Evolutionary conservation across 2,888 invertebrate genomes (phyloP).

Genomic region (Aleiodes leptofemur): DNA sequence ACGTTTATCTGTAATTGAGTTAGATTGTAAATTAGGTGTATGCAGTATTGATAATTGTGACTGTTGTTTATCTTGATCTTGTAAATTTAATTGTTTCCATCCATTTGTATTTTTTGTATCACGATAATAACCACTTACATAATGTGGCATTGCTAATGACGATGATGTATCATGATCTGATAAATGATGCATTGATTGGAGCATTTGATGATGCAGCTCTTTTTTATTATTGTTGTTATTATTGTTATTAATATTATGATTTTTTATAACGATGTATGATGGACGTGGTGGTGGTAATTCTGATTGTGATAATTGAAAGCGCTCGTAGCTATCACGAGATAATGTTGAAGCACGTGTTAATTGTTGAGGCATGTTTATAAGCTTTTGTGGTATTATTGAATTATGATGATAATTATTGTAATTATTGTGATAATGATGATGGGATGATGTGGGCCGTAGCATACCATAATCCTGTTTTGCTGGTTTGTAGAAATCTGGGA

Average conservation of each 20-base stretch:
- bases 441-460: constrained; percentile 48
- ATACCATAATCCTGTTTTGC: constrained; percentile 60
- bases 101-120: constrained; percentile 39
- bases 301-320: constrained; percentile 59
- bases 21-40: constrained; percentile 69
- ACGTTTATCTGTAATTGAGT: constrained; percentile 72
- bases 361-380: constrained; percentile 32
- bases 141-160: constrained; percentile 44
- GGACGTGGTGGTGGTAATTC: constrained; percentile 41
- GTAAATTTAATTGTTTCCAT: constrained; percentile 54
- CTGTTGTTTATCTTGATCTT: constrained; percentile 60
- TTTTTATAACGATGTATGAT: constrained; percentile 13
- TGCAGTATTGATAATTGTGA: constrained; percentile 13
- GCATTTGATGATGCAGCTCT: constrained; percentile 40
- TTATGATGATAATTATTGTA: constrained; percentile 56
- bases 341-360: constrained; percentile 50
- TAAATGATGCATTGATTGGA: constrained; percentile 34
- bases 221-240: constrained; percentile 44
- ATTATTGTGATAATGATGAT: constrained; percentile 58
- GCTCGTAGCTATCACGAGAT: constrained; percentile 60
- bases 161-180: constrained; percentile 41
- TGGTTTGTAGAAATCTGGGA: constrained; percentile 67
- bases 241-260: constrained; percentile 39
- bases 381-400: constrained; percentile 40
- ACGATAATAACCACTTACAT: constrained; percentile 42